phyloP scores from a whole-genome alignment of 2,113 vertebrate species.

The Scartelaos histophorus region DNA sequence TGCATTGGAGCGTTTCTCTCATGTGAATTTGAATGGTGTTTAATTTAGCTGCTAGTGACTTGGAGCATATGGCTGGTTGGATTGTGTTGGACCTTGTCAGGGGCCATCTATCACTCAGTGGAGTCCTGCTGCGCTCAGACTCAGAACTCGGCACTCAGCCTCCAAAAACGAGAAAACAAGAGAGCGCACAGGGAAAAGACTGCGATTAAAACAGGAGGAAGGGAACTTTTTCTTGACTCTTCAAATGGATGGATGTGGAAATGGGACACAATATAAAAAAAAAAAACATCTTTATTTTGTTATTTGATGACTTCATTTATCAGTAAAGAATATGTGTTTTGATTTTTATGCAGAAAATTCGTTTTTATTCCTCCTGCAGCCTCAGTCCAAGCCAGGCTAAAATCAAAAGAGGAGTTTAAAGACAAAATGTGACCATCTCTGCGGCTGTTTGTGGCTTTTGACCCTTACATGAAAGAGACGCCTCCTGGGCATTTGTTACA shows the following conservation, averaged over 20 bases:
- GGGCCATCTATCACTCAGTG: constrained; percentile 70
- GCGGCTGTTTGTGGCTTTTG: constrained; percentile 49
- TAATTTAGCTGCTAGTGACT: constrained; percentile 63
- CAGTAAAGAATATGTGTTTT: constrained; percentile 30
- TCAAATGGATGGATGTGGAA: constrained; percentile 11
- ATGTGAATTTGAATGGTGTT: constrained; percentile 61
- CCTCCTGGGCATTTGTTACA: constrained; percentile 46
- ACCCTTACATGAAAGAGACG: constrained; percentile 52
- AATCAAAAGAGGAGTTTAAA: background rate
- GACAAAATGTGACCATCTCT: constrained; percentile 44
- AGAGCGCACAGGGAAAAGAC: constrained; percentile 34
- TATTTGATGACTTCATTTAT: background rate
- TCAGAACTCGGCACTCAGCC: constrained; percentile 50
- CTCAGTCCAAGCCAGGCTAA: background rate
- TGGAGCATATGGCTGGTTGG: constrained; percentile 66
- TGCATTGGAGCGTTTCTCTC: constrained; percentile 44
- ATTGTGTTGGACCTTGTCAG: constrained; percentile 73
- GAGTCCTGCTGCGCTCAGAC: constrained; percentile 69
- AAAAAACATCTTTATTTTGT: constrained; percentile 32
- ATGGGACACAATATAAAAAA: constrained; percentile 23
- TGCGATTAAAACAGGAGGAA: constrained; percentile 34
- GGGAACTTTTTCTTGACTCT: constrained; percentile 10
- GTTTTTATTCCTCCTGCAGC: background rate
- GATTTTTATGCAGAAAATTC: constrained; percentile 19
- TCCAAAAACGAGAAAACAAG: constrained; percentile 64